Evolutionary conservation across 2,797 vertebrate genomes (phyloP).

Genomic region (Microcaecilia unicolor): DNA sequence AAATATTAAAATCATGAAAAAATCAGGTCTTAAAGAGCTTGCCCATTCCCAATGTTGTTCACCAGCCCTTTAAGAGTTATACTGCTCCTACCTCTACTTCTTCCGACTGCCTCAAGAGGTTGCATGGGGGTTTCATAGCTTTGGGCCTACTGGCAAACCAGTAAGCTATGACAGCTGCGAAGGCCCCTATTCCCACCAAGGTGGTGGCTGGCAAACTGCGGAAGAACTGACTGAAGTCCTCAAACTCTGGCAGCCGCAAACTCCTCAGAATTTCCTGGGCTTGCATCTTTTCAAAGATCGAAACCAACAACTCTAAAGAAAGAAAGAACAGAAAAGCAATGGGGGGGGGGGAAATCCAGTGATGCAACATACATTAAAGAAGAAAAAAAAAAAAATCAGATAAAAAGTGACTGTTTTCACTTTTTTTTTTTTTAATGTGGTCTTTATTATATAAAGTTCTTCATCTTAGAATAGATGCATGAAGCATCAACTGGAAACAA

Average conservation of each 20-base stretch:
- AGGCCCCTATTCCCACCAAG: slow-evolving; percentile 79
- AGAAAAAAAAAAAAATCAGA: too few relatives aligned
- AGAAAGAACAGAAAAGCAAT: neutral
- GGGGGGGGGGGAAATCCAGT: too few relatives aligned
- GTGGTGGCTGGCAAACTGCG: slow-evolving; percentile 76
- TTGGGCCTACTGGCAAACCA: slow-evolving; percentile 86
- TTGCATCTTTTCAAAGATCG: slow-evolving; percentile 91
- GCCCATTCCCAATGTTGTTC: too few relatives aligned
- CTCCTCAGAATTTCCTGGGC: slow-evolving; percentile 80
- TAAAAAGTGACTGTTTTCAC: too few relatives aligned
- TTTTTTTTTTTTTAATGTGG: too few relatives aligned
- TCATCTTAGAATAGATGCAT: too few relatives aligned
- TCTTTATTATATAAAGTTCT: too few relatives aligned
- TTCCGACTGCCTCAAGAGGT: slow-evolving; percentile 80
- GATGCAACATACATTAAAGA: too few relatives aligned
- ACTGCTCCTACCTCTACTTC: slow-evolving; percentile 76
- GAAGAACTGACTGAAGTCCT: slow-evolving; percentile 79
- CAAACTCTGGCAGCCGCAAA: slow-evolving; percentile 76
- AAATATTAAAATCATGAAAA: too few relatives aligned
- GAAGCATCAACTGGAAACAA: too few relatives aligned
- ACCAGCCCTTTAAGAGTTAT: too few relatives aligned
- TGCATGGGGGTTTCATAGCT: slow-evolving; percentile 77
- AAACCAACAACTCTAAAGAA: slow-evolving; percentile 74
- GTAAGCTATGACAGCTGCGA: slow-evolving; percentile 79
- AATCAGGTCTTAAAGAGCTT: too few relatives aligned